A percentile compares a stretch with the other conserved stretches of the same genome.
Conservation (phyloP, 2,113 vertebrate species). For the Glaucomys volans region DNA sequence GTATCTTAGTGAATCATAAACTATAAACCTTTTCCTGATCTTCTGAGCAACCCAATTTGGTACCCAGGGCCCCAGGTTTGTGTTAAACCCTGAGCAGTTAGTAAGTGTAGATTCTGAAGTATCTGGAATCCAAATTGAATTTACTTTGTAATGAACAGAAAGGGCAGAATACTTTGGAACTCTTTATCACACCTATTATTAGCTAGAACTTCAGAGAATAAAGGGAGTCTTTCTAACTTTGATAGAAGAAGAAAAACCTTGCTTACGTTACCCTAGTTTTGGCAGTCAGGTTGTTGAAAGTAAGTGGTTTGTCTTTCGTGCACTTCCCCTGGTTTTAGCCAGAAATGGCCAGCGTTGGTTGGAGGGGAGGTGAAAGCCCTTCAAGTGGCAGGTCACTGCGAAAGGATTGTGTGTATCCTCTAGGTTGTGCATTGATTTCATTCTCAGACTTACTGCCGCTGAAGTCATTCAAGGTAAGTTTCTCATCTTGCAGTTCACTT, state of each 20-base stretch:
- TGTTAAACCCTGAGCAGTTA: background rate
- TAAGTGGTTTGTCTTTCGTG: conserved; percentile 37
- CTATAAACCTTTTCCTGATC: background rate
- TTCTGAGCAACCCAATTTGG: background rate
- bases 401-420: background rate
- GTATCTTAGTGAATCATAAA: background rate
- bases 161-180: conserved; percentile 6
- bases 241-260: background rate
- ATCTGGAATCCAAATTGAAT: background rate
- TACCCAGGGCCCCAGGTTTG: background rate
- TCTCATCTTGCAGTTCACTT: conserved; percentile 61
- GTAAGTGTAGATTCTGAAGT: background rate
- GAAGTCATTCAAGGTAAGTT: conserved; percentile 36
- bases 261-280: conserved; percentile 30
- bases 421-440: background rate
- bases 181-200: conserved; percentile 40
- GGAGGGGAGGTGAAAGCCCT: background rate
- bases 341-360: background rate
- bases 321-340: background rate
- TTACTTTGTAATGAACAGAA: background rate
- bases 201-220: conserved; percentile 45
- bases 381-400: background rate
- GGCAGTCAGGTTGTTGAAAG: conserved; percentile 30
- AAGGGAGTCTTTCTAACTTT: conserved; percentile 53
- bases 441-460: background rate